Percentiles rank a stretch among this genome's conserved stretches.
Evolutionary conservation across 2,888 invertebrate genomes (phyloP).

Genomic region (Ophioninae sp.): DNA sequence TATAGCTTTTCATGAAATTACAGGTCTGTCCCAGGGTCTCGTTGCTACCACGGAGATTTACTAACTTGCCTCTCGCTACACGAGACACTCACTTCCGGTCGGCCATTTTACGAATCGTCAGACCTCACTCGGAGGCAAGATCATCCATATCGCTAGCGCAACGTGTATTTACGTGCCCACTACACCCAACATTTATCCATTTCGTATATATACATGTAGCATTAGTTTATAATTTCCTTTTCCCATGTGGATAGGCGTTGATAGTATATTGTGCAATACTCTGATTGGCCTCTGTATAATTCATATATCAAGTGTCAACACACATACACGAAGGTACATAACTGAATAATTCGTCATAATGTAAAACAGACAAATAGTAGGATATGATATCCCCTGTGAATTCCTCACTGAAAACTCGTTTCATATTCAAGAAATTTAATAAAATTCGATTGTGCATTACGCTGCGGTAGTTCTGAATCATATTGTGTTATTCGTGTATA

Average conservation of each 20-base stretch:
- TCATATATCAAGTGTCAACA: conserved; percentile 17
- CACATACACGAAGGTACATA: neutral
- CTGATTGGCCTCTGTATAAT: conserved; percentile 21
- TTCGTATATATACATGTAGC: neutral
- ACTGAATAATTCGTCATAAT: conserved; percentile 19
- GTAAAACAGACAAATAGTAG: neutral
- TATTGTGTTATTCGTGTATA: neutral
- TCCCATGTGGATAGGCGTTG: conserved; percentile 6
- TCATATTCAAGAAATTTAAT: no score
- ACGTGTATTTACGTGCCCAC: conserved; percentile 13
- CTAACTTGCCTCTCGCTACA: conserved; percentile 64
- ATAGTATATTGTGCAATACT: conserved; percentile 32
- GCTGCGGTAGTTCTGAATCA: no score
- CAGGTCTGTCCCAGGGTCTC: conserved; percentile 68
- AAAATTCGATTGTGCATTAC: no score
- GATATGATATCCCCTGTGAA: neutral
- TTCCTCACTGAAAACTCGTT: no score
- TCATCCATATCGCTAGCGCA: conserved; percentile 42
- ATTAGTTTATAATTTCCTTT: conserved; percentile 4
- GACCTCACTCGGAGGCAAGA: conserved; percentile 43
- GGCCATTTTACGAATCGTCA: conserved; percentile 56
- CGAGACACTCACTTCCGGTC: conserved; percentile 63
- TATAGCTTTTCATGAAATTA: conserved; percentile 74
- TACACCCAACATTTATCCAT: conserved; percentile 11
- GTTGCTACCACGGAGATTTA: conserved; percentile 73